A percentile compares a stretch with the other conserved stretches of the same genome.
Evolutionary conservation across 2,888 invertebrate species (phyloP).

Genomic region (Eucera pruinosa): DNA sequence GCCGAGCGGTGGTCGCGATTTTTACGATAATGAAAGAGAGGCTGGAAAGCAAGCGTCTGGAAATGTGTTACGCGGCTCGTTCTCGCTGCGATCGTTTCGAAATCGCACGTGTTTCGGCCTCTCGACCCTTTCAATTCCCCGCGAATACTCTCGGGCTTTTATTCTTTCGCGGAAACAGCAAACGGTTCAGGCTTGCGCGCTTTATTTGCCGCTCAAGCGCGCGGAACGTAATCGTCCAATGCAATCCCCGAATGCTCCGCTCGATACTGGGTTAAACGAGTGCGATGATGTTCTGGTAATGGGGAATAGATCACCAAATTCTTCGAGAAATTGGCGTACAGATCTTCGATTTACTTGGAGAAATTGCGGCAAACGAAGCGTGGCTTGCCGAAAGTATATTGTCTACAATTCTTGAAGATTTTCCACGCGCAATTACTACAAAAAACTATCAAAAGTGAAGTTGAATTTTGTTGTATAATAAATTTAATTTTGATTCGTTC

Average conservation of each 20-base stretch:
- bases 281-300: neutral
- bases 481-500: too few species aligned
- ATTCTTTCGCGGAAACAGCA: slow-evolving; percentile 1
- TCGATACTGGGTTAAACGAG: slow-evolving; percentile 5
- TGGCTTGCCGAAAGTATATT: too few species aligned
- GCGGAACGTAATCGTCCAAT: slow-evolving; percentile 10
- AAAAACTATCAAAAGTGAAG: too few species aligned
- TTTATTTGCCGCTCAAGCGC: slow-evolving; percentile 15
- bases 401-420: too few species aligned
- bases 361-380: too few species aligned
- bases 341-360: too few species aligned
- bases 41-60: neutral
- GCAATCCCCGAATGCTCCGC: neutral
- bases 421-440: too few species aligned
- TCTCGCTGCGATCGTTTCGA: neutral
- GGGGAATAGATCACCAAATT: slow-evolving; percentile 9
- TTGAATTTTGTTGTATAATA: too few species aligned
- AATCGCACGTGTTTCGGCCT: neutral
- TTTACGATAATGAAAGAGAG: slow-evolving; percentile 19
- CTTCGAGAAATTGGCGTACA: neutral
- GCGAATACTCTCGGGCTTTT: slow-evolving; percentile 1
- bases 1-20: neutral
- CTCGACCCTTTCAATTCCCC: neutral
- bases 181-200: neutral
- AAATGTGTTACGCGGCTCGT: slow-evolving; percentile 11